Evolutionary conservation across 2,113 vertebrate species (phyloP).

Genomic region (Mobula birostris): DNA sequence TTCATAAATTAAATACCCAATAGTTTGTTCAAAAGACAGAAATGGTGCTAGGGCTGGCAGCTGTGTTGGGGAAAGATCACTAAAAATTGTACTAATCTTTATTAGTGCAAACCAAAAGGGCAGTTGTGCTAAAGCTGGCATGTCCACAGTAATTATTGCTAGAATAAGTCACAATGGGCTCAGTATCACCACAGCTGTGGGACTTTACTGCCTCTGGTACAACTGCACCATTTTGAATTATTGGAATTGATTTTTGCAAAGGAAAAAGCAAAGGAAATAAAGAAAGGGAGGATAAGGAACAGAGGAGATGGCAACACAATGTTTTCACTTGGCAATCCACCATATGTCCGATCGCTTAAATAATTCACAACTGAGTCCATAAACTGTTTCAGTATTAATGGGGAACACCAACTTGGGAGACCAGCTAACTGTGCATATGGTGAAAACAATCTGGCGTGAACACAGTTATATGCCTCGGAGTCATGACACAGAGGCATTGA

Average conservation of each 20-base stretch:
- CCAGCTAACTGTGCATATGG: background rate
- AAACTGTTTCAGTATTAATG: background rate
- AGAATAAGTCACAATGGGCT: background rate
- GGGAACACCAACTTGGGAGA: background rate
- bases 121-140: background rate
- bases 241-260: background rate
- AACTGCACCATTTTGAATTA: background rate
- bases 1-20: background rate
- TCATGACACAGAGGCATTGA: background rate
- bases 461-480: background rate
- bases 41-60: background rate
- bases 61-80: background rate
- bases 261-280: too few species aligned
- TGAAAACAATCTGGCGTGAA: background rate
- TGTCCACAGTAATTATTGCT: background rate
- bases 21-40: background rate
- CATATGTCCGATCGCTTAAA: too few species aligned
- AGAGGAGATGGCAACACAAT: background rate
- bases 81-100: background rate
- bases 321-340: background rate
- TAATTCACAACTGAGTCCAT: background rate
- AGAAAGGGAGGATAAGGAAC: background rate
- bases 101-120: background rate
- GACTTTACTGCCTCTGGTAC: background rate
- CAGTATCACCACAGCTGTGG: background rate